phyloP scores from a whole-genome alignment of 2,113 vertebrate genomes.

The Thamnaconus septentrionalis region DNA sequence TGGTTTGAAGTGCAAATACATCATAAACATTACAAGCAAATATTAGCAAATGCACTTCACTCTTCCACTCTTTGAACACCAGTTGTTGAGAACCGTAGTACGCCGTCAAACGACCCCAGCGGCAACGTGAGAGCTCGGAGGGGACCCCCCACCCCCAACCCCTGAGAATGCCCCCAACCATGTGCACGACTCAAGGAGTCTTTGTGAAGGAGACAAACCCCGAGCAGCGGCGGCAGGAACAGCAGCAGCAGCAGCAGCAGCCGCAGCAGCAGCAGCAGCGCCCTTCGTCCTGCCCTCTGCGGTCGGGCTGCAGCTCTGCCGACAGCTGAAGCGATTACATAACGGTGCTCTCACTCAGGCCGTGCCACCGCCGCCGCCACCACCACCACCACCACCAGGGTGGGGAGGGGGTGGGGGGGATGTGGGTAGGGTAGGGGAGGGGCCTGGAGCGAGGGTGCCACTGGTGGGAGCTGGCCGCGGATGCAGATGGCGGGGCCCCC shows the following conservation, averaged over 20 bases:
- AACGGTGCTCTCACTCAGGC: slow-evolving; percentile 59
- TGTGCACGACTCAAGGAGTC: slow-evolving; percentile 10
- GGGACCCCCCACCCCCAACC: neutral
- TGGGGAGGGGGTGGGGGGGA: too few species aligned
- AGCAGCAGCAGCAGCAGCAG: slow-evolving; percentile 21
- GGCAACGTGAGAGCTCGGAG: slow-evolving; percentile 44
- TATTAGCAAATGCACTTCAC: too few species aligned
- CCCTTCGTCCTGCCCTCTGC: slow-evolving; percentile 22
- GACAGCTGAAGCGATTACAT: slow-evolving; percentile 79
- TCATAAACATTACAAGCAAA: too few species aligned
- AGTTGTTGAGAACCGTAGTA: slow-evolving; percentile 36
- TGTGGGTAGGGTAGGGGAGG: too few species aligned
- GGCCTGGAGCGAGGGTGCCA: slow-evolving; percentile 55
- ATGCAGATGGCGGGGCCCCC: slow-evolving; percentile 68
- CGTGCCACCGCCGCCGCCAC: slow-evolving; percentile 33
- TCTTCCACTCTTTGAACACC: neutral
- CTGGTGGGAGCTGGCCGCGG: slow-evolving; percentile 19
- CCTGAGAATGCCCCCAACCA: slow-evolving; percentile 15
- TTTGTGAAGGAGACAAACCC: slow-evolving; percentile 21
- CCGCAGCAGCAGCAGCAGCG: slow-evolving; percentile 12
- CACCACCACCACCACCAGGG: too few species aligned
- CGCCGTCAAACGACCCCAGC: slow-evolving; percentile 26
- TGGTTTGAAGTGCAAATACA: too few species aligned
- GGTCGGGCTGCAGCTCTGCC: slow-evolving; percentile 56
- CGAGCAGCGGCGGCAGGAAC: slow-evolving; percentile 7